Conservation (phyloP, 1,140 invertebrate genomes). For the Daktulosphaira vitifoliae region DNA sequence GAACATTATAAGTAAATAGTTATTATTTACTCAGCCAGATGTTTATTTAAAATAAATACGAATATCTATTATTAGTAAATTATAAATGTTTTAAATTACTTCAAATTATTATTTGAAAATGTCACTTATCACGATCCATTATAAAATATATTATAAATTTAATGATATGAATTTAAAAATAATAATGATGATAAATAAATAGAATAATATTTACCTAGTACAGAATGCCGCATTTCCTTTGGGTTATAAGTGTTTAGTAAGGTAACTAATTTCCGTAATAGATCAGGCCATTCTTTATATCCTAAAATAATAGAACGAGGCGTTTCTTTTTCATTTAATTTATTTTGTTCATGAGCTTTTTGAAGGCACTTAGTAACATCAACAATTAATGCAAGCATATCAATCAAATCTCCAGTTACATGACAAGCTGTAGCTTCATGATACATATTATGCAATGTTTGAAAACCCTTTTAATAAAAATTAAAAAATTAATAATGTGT, state of each 20-base stretch:
- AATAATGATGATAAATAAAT: not conserved
- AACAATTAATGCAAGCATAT: slow-evolving; percentile 67
- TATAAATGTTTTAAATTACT: no score
- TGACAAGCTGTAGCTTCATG: slow-evolving; percentile 87
- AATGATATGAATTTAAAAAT: not conserved
- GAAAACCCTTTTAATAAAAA: slow-evolving; percentile 56
- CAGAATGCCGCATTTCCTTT: slow-evolving; percentile 68
- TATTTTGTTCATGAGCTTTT: slow-evolving; percentile 54
- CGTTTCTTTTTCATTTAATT: slow-evolving; percentile 50
- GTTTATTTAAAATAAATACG: no score
- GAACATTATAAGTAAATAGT: no score
- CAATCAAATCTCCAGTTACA: slow-evolving; percentile 70
- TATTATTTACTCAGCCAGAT: no score
- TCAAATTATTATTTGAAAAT: no score
- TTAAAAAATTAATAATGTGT: slow-evolving; percentile 13
- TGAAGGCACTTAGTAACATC: slow-evolving; percentile 63
- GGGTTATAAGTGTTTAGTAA: slow-evolving; percentile 84
- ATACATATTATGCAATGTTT: slow-evolving; percentile 85
- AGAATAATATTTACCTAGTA: slow-evolving; percentile 53
- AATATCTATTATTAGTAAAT: no score
- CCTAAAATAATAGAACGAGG: slow-evolving; percentile 43
- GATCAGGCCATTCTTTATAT: slow-evolving; percentile 77
- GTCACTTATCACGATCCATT: no score
- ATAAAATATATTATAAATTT: no score
- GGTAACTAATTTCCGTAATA: slow-evolving; percentile 72